Base-by-base conservation (phyloP, 2,888 invertebrate species). In the Lingula anatina region DNA sequence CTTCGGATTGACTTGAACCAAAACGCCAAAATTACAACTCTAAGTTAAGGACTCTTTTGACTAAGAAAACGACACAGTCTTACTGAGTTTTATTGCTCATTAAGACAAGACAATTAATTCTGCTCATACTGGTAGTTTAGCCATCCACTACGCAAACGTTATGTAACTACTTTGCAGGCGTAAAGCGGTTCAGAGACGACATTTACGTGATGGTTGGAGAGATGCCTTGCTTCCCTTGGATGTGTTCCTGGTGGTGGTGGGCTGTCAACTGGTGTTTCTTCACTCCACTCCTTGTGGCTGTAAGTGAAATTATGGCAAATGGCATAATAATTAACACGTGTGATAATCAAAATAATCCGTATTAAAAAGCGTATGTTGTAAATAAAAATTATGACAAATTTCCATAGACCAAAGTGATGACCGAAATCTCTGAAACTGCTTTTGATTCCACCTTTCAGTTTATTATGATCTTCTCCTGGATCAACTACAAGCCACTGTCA, bases 401-500 rank as follows among this genome's bases (percentile, higher is more conserved):
- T 31, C 9, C 31, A 31, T 12, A 12, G 9, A 31, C 7, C 9
- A 7, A 31, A 15, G 7, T 7, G 31, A 31, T n/a, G n/a, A n/a
- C n/a, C n/a, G n/a, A n/a, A n/a, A n/a, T n/a, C n/a, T n/a, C n/a
- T n/a, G n/a, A n/a, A 41, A 15, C 38, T n/a, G 28, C 15, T 18
- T 46, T 39, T 50, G 46, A 41, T 43, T 40, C 54, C 42, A 41
- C 57, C 42, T 68, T 69, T 9, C 61, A 86, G 86, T 87, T 86
- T 61, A 65, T 73, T 47, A 60, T 71, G 62, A 47, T 73, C 7
- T 73, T 70, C 56, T 70, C 71, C 1, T 71, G 70, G 71, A 56
- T 68, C 4, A 65, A 68, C 49, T 73, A 71, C 54, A 57, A 54
- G 18, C 63, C 64, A 5, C 44, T 46, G 9, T 60, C 61, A 49